Conservation (phyloP, 2,113 vertebrate species). For the Cygnus buccinator region DNA sequence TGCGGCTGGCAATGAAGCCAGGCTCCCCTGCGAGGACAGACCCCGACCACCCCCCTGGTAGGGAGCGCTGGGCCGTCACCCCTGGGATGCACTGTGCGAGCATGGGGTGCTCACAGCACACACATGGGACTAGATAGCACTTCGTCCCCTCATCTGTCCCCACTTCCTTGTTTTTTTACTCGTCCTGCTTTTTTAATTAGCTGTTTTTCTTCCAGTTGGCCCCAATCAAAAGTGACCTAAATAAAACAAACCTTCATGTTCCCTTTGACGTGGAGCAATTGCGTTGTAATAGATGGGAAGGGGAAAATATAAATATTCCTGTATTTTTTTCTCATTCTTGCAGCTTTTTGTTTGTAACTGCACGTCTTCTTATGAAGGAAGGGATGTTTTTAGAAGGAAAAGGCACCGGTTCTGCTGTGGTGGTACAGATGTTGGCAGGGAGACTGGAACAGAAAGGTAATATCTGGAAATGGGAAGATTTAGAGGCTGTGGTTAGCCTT, state of each 20-base stretch:
- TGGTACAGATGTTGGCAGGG: not conserved
- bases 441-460: not conserved
- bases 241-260: not conserved
- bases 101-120: not conserved
- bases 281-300: not conserved
- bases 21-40: not conserved
- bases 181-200: not conserved
- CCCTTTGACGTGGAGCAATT: not conserved
- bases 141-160: not conserved
- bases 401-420: not conserved
- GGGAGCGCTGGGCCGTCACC: not conserved
- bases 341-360: not conserved
- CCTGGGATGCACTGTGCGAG: not conserved
- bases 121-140: not conserved
- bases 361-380: not conserved
- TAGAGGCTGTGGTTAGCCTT: not conserved
- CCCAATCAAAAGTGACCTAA: not conserved
- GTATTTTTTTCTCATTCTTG: not conserved
- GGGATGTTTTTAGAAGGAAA: not conserved
- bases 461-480: not conserved
- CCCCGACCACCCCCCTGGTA: accelerated
- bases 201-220: not conserved
- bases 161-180: not conserved
- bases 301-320: not conserved
- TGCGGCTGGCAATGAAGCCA: accelerated